Conservation (phyloP, 2,888 invertebrate genomes). For the Heliconius cydno region DNA sequence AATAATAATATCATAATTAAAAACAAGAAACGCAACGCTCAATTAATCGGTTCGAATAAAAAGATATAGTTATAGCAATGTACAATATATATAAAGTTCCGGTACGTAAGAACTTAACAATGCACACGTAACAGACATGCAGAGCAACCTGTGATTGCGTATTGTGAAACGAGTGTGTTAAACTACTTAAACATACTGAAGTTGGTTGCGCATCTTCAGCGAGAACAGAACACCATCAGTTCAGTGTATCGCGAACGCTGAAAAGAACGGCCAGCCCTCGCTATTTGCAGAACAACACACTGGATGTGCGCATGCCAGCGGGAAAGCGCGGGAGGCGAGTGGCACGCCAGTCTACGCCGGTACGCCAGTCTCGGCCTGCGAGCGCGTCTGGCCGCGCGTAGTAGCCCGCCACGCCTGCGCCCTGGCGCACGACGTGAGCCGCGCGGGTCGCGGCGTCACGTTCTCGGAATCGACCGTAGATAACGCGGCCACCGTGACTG, state of each 20-base stretch:
- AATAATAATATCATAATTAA: not conserved
- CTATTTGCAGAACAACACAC: constrained; percentile 82
- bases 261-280: constrained; percentile 66
- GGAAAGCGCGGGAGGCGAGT: constrained; percentile 72
- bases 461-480: constrained; percentile 79
- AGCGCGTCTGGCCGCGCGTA: constrained; percentile 79
- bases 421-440: constrained; percentile 78
- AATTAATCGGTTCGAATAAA: constrained; percentile 3
- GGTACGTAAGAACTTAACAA: constrained; percentile 21
- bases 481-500: constrained; percentile 74
- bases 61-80: not conserved
- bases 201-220: constrained; percentile 54
- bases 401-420: constrained; percentile 70
- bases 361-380: constrained; percentile 78
- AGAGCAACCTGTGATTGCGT: constrained; percentile 24
- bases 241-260: constrained; percentile 62
- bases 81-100: not conserved
- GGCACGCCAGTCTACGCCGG: constrained; percentile 71
- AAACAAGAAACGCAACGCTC: constrained; percentile 12
- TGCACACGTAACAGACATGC: constrained; percentile 3
- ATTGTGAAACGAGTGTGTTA: constrained; percentile 35
- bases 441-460: constrained; percentile 80
- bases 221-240: constrained; percentile 51
- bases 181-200: constrained; percentile 36
- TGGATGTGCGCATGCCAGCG: constrained; percentile 79